Base-by-base conservation (phyloP, 2,113 vertebrate species). In the Bufo bufo region DNA sequence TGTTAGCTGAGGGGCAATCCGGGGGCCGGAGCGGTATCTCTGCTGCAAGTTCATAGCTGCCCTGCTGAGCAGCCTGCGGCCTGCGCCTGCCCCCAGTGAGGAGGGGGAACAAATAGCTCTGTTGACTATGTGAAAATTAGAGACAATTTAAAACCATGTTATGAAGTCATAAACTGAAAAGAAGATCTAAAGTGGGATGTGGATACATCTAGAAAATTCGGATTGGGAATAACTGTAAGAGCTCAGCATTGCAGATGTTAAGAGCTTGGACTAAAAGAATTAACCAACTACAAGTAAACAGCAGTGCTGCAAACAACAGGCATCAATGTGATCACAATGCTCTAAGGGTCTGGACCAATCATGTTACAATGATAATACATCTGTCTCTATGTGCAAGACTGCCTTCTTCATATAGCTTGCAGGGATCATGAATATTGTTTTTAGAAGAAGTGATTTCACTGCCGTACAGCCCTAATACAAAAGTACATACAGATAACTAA, bases 11-110 rank as follows among this genome's bases (percentile, higher is more conserved):
- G 82, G 61, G 87, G 59, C 47, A 69, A 61, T 74, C 87, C 77
- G 82, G 72, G 87, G 87, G 87, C 82, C 50, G 82, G 71, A 89
- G 81, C 33, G 17, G 82, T 69, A 58, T 78, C 87, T 78, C n/a
- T 78, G 72, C 59, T 89, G 81, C 71, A 89, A 84, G 74, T 84
- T 78, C 72, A 84, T 83, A 89, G 87, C 58, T 77, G 74, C 74
- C 87, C 66, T 77, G 66, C 87, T 84, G 80, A 77, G 80, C 69
- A 65, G 87, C 87, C 87, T 84, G 54, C 56, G 81, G 81, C 71
- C 86, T 63, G 79, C 17, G 52, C 66, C 69, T 77, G 80, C 56
- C 71, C 54, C 63, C 71, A 77, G 45, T 82, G 43, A 23, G 80
- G 80, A 83, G 71, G 16, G 69, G 56, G 47, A 77, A 88, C 58